Conservation (phyloP, 1,140 invertebrate species). For the Drosophila kepulauana region DNA sequence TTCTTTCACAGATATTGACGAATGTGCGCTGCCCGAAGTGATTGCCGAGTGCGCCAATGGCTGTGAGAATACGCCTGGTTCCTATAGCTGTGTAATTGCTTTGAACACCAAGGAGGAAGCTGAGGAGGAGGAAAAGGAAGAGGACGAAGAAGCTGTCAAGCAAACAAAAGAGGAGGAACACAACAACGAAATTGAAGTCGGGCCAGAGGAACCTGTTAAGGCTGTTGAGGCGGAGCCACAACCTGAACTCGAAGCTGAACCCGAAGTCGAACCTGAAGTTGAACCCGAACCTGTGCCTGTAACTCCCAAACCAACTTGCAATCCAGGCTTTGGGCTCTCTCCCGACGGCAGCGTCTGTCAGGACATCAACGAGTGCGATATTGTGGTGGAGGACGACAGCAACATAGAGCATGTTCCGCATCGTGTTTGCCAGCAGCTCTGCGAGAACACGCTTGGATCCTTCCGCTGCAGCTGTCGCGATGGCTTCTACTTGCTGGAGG, state of each 20-base stretch:
- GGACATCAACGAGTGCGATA: conserved; percentile 89
- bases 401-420: conserved; percentile 64
- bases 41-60: conserved; percentile 86
- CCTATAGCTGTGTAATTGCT: conserved; percentile 87
- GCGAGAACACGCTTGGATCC: conserved; percentile 88
- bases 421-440: conserved; percentile 87
- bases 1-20: conserved; percentile 88
- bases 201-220: too few species aligned
- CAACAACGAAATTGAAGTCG: conserved; percentile 5
- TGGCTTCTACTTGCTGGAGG: conserved; percentile 70
- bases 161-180: not conserved
- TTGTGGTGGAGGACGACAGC: conserved; percentile 69
- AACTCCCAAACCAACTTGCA: conserved; percentile 87
- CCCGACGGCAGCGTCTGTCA: conserved; percentile 84
- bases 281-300: not conserved
- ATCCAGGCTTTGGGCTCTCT: conserved; percentile 86
- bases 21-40: conserved; percentile 87
- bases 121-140: not conserved
- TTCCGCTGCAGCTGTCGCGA: conserved; percentile 87
- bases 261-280: not conserved
- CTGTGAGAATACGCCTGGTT: conserved; percentile 90
- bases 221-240: too few species aligned
- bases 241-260: not conserved
- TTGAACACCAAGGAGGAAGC: conserved; percentile 41
- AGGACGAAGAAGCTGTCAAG: conserved; percentile 18